Evolutionary conservation across 2,888 invertebrate species (phyloP), one percentile per base, ranked within the genome.

Genomic region (Agonopterix heracliana): DNA sequence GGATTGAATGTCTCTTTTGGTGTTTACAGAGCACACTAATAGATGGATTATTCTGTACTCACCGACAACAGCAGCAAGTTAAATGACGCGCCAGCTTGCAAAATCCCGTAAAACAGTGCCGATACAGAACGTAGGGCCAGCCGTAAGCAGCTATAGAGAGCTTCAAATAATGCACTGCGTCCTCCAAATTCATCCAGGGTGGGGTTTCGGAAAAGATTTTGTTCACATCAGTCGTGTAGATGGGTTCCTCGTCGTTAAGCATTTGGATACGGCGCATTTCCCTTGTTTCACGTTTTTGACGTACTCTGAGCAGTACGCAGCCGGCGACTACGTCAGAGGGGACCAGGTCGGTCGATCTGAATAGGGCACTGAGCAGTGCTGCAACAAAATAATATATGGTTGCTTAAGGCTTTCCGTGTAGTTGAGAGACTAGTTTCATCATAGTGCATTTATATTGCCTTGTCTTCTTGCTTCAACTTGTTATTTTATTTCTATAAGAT

Each of bases 251-350:
- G 59, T 92, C 91, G 40, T 91, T 90, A n/a, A 88, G 63, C 88
- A 88, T 88, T 55, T 88, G 93, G 53, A 93, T 91, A 56, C 93
- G 86, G 38, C 93, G 78, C 84, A 92, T 91, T 73, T 94, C 93
- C 55, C 93, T 84, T 0, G 92, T 93, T 67, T 94, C 93, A 10
- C 93, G 83, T 70, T 94, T 94, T 69, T 94, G 94, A 48, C 93
- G 91, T 3, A 95, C 92, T 59, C 94, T 89, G 3, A 97, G 90
- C n/a, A 97, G 90, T 14, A 97, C 92, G 64, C 95, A 92, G 9
- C 96, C 97, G 9, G 96, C 96, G 49, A 96, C 92, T 11, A 97
- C 92, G 75, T 97, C 98, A 0, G 96, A 95, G 0, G 96, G 94
- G 0, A 97, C 96, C 41, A 97, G 83, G 78, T 97, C 96, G 7